Evolutionary conservation across 2,888 invertebrate genomes (phyloP), one percentile per base, ranked within the genome.

Genomic region (Coelinius sp.): DNA sequence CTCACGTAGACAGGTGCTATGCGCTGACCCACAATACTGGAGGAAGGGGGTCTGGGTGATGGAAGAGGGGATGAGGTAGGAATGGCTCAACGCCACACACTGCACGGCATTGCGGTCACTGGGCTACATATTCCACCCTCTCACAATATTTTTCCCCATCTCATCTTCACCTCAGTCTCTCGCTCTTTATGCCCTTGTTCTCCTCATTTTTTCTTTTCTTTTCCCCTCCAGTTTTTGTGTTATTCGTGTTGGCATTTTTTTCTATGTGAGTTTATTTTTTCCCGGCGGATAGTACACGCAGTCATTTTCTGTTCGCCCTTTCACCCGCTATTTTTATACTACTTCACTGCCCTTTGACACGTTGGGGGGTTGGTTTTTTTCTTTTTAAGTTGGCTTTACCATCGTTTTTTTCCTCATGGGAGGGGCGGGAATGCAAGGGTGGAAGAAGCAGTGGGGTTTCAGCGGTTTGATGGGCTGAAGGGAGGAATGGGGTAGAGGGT

Each of bases 81-180:
- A 38, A 63, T 24, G 38, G 41, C n/a, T 46, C 59, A 67, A 24
- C 64, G 53, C 66, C 59, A 38, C 71, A 66, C 71, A 62, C 59
- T 63, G 27, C 73, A 73, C 77, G 71, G 68, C 73, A 75, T 77
- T 74, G 76, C 75, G 73, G 76, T 78, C 74, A 74, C 75, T 73
- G 73, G 70, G 73, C 75, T 75, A 71, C 74, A 59, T 69, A 31
- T 25, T 44, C 74, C 72, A 73, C 46, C 59, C 66, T 24, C 14
- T 14, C 63, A n/a, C 7, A 41, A 12, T 5, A 53, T 8, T n/a
- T 10, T 44, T 44, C 12, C 44, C 44, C n/a, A 2, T 17, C 7
- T 44, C 44, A n/a, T 20, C 17, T 14, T 35, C 35, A 17, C 14
- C 27, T 35, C 35, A 17, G 6, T 20, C 35, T 59, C 31, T 59